Conservation (phyloP, 2,113 vertebrate genomes). For the Caracal caracal region DNA sequence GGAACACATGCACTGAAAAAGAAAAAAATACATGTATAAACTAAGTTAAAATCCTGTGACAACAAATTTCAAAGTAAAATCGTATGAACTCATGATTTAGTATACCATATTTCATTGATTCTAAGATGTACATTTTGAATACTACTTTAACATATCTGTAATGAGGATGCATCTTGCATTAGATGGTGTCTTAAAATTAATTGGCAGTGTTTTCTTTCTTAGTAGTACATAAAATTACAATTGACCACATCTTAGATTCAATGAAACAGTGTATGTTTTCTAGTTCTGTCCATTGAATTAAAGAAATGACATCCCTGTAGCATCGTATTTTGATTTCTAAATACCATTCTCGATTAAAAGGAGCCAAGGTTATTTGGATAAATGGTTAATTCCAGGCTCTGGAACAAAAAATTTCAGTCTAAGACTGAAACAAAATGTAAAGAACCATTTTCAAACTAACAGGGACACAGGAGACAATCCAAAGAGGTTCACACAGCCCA, state of each 20-base stretch:
- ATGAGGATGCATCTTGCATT: background rate
- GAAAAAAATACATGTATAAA: constrained; percentile 7
- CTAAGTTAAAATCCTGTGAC: background rate
- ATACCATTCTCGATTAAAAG: background rate
- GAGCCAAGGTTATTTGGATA: background rate
- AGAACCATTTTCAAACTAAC: constrained; percentile 20
- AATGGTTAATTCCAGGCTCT: background rate
- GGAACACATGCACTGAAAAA: constrained; percentile 22
- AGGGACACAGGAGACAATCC: background rate
- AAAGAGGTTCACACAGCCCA: background rate
- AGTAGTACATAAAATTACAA: constrained; percentile 36
- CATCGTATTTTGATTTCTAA: background rate
- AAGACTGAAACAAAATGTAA: background rate
- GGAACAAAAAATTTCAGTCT: background rate
- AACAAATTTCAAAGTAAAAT: constrained; percentile 51
- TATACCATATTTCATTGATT: background rate
- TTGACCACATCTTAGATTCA: background rate
- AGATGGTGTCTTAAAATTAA: background rate
- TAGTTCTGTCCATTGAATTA: background rate
- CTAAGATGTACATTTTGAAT: constrained; percentile 5
- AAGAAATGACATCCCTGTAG: background rate
- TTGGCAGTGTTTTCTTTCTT: background rate
- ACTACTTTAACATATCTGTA: background rate
- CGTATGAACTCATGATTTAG: background rate
- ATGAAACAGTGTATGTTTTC: background rate